Base-by-base conservation (phyloP, 2,888 invertebrate genomes). In the Drosophila rubida region DNA sequence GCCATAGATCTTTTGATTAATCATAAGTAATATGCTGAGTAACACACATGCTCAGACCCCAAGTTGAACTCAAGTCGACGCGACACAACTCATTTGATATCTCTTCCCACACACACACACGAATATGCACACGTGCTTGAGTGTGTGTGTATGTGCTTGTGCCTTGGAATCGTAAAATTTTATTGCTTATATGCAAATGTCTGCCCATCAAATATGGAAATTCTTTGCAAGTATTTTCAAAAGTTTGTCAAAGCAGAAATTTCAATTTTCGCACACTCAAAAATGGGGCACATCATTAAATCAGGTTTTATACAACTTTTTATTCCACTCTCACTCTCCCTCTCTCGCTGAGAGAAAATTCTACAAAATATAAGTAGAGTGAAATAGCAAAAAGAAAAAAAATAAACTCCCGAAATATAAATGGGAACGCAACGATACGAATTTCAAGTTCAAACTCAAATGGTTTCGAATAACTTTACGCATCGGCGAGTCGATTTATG, bases 401-500 rank as follows among this genome's bases (percentile, higher is more conserved):
- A n/a, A n/a, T n/a, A 54, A 41, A 13, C 13, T 45, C n/a, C n/a
- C 22, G 32, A 32, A 53, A 49, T 50, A 58, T 30, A 59, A 68
- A 23, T 44, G n/a, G 11, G n/a, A 62, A 30, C 46, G 44, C 25
- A 19, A 35, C 60, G 8, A 51, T 63, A 65, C 44, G 30, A 30
- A 70, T 84, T 80, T 81, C 81, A 82, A 82, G 81, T 87, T 82
- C 81, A 82, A 79, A 85, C 50, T 50, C 37, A 70, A 78, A 70
- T 68, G 65, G 67, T 72, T 70, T 82, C 67, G 54, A 58, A 75
- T 68, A 49, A 69, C 61, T 80, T 85, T 62, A 80, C 86, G 82
- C 88, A 68, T 86, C 82, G 77, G 41, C 61, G 58, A 74, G 59
- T 76, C 82, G 67, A 71, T 82, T 82, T 87, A 79, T 85, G 60